A percentile compares a stretch with the other conserved stretches of the same genome.
Evolutionary conservation across 2,888 invertebrate genomes (phyloP).

Genomic region (Brachyptera putata): DNA sequence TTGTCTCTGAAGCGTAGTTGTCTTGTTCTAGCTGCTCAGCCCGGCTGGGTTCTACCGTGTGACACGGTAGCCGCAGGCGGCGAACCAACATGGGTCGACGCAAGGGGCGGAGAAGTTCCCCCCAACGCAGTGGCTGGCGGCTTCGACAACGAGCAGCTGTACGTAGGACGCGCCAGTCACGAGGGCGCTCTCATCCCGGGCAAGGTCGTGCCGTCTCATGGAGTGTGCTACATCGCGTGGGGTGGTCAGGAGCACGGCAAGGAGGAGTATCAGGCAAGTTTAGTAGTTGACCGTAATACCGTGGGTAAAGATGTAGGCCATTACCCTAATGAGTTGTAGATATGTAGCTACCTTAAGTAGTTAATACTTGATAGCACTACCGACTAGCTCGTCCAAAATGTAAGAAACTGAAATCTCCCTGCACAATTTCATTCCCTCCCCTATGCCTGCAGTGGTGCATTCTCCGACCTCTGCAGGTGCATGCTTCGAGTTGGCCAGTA

Average conservation of each 20-base stretch:
- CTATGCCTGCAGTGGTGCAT: too few relatives aligned
- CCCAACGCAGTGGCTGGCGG: constrained; percentile 69
- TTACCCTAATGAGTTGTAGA: not conserved
- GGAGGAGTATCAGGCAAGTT: constrained; percentile 60
- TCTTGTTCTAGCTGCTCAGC: constrained; percentile 25
- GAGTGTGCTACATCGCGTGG: constrained; percentile 69
- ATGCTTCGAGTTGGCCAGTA: too few relatives aligned
- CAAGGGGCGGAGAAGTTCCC: constrained; percentile 63
- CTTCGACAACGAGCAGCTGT: constrained; percentile 58
- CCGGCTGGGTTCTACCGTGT: constrained; percentile 29
- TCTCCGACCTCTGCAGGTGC: too few relatives aligned
- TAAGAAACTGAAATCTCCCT: too few relatives aligned
- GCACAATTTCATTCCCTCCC: too few relatives aligned
- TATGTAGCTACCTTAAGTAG: not conserved
- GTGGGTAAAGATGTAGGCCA: too few relatives aligned
- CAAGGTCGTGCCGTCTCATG: constrained; percentile 66
- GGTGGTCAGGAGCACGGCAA: constrained; percentile 68
- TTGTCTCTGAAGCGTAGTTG: too few relatives aligned
- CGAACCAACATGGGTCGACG: constrained; percentile 62
- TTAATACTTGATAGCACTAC: too few relatives aligned
- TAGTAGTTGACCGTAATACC: too few relatives aligned
- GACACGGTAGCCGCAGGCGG: constrained; percentile 40
- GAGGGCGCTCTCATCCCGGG: constrained; percentile 75
- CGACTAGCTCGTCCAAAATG: too few relatives aligned
- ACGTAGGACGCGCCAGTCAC: constrained; percentile 64